Evolutionary conservation across 2,113 vertebrate genomes (phyloP), one percentile per base, ranked within the genome.

Genomic region (Ariopsis seemanni): DNA sequence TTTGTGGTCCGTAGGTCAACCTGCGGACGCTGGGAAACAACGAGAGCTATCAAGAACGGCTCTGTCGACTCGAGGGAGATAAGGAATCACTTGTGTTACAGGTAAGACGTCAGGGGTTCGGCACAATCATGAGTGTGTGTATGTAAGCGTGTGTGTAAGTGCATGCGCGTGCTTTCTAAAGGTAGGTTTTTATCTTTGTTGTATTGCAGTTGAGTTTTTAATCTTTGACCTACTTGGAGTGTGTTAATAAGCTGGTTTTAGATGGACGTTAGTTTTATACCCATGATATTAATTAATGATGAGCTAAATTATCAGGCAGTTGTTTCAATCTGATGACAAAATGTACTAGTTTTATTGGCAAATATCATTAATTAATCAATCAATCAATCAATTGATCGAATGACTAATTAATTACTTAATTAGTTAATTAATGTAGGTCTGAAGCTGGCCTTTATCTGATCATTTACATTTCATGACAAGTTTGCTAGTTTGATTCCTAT

Each of bases 41-140:
- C 93, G 98, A 99, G 92, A 97, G 96, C 80, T 98, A 98, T 87
- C 97, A 97, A 91, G 97, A 99, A 86, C 96, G 98, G 57, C 82
- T 99, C 94, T 95, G 96, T 82, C 96, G 97, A 90, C 94, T 99
- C 95, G 98, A 99, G 93, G 97, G 97, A 72, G 98, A 99, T 94
- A 99, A 99, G 93, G 98, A 99, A 89, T 99, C 97, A 0, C 95
- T 99, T 80, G 97, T 99, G 91, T 92, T 99, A 86, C 98, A 99
- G 98, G 98, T 99, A 86, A 93, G 92, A 86, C 9, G 42, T 0
- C 22, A 14, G 42, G 0, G 6, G 34, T 14, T n/a, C 14, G 12
- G 14, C 27, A 42, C 15, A 34, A 4, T 11, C 42, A 12, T 74
- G 8, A 58, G n/a, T 62, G 50, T 30, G 25, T 62, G 42, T 12